Evolutionary conservation across 2,797 vertebrate species (phyloP).

Genomic region (Platalea minor): DNA sequence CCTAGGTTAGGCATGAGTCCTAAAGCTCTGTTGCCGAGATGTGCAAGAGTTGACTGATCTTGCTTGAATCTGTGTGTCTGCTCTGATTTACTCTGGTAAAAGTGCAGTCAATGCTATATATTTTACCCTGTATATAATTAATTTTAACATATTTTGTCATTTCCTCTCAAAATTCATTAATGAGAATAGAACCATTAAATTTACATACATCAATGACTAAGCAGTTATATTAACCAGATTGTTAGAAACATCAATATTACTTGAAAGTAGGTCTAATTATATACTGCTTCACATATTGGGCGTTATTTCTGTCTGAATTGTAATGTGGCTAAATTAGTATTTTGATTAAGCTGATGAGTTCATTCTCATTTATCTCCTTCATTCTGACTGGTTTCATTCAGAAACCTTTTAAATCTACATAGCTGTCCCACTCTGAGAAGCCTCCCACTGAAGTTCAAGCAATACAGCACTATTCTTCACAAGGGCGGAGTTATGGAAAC

Average conservation of each 20-base stretch:
- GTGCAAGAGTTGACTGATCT: background rate
- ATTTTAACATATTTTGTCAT: background rate
- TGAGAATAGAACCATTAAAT: background rate
- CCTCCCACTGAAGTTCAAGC: background rate
- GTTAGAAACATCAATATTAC: background rate
- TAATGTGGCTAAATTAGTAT: conserved; percentile 6
- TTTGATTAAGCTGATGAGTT: conserved; percentile 21
- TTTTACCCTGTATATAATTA: background rate
- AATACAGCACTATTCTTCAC: background rate
- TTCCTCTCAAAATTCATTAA: background rate
- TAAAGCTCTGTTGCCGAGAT: background rate
- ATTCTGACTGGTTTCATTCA: background rate
- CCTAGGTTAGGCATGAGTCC: background rate
- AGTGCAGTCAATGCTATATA: background rate
- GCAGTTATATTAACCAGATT: background rate
- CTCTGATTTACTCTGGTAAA: background rate
- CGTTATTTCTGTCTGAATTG: background rate
- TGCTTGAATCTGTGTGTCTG: background rate
- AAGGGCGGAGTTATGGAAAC: background rate
- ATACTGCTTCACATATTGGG: background rate
- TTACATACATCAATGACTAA: background rate
- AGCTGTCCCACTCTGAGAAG: background rate
- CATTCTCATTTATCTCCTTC: background rate
- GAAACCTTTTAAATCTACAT: background rate
- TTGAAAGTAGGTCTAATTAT: background rate